Evolutionary conservation across 2,888 invertebrate genomes (phyloP).

Genomic region (Liodrosophila aerea): DNA sequence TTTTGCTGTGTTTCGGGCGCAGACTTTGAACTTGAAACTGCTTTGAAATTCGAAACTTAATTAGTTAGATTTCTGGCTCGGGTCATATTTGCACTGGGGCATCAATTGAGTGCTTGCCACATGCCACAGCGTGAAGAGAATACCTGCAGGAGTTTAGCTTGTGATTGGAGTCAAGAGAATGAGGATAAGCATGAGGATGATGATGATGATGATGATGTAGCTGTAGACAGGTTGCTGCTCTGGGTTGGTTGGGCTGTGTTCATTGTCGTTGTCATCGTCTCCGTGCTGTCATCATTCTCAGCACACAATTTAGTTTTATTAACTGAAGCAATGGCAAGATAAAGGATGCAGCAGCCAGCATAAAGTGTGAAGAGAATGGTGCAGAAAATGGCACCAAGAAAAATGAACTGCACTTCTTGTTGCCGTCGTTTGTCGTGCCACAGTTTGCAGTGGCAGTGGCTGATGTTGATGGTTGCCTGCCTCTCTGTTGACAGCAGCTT

Average conservation of each 20-base stretch:
- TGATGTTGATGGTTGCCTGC: conserved; percentile 39
- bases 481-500: conserved; percentile 49
- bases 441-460: conserved; percentile 8
- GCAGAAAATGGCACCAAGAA: conserved; percentile 30
- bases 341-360: conserved; percentile 1
- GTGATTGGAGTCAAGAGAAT: no score
- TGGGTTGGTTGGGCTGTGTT: no score
- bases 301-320: conserved; percentile 76
- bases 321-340: conserved; percentile 43
- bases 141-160: background rate
- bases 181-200: no score
- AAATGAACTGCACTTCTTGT: conserved; percentile 55
- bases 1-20: background rate
- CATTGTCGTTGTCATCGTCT: conserved; percentile 33
- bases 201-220: no score
- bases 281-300: conserved; percentile 57
- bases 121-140: background rate
- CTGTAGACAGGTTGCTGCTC: no score
- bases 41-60: conserved; percentile 26
- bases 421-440: conserved; percentile 5
- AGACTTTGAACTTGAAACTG: conserved; percentile 13
- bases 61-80: conserved; percentile 29
- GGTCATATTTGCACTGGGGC: conserved; percentile 11
- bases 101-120: conserved; percentile 22
- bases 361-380: conserved; percentile 2